phyloP scores from a whole-genome alignment of 2,113 vertebrate species.

The Odocoileus virginianus region DNA sequence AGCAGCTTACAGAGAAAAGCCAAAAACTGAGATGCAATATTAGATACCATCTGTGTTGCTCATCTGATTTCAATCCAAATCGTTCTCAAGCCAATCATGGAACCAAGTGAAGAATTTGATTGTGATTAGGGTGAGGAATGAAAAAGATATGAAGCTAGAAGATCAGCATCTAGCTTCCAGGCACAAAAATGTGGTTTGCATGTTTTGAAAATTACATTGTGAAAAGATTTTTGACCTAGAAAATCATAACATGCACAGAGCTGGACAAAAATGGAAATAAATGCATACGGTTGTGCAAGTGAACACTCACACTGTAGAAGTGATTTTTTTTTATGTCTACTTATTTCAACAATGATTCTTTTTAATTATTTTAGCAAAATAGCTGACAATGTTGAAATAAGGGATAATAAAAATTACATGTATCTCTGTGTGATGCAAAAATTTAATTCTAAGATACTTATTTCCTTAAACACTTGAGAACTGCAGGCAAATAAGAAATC shows the following conservation, averaged over 20 bases:
- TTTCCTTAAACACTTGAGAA: background rate
- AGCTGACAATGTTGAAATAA: background rate
- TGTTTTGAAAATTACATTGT: background rate
- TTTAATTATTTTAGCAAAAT: background rate
- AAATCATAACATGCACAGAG: background rate
- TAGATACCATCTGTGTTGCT: conserved; percentile 54
- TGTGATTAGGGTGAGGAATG: background rate
- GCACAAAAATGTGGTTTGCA: background rate
- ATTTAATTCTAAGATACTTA: background rate
- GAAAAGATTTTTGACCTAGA: background rate
- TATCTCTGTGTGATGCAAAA: background rate
- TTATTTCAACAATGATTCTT: background rate
- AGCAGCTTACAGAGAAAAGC: conserved; percentile 27
- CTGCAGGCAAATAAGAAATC: background rate
- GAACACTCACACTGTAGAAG: background rate
- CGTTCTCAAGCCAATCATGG: conserved; percentile 42
- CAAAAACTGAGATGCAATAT: background rate
- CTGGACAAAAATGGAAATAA: background rate
- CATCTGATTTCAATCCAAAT: conserved; percentile 47
- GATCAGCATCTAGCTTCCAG: background rate
- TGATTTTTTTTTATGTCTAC: background rate
- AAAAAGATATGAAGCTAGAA: conserved; percentile 14
- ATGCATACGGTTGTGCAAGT: background rate
- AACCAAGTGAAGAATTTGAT: conserved; percentile 40
- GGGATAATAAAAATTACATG: background rate